Base-by-base conservation (phyloP, 2,113 vertebrate species). In the Chloroceryle aenea region DNA sequence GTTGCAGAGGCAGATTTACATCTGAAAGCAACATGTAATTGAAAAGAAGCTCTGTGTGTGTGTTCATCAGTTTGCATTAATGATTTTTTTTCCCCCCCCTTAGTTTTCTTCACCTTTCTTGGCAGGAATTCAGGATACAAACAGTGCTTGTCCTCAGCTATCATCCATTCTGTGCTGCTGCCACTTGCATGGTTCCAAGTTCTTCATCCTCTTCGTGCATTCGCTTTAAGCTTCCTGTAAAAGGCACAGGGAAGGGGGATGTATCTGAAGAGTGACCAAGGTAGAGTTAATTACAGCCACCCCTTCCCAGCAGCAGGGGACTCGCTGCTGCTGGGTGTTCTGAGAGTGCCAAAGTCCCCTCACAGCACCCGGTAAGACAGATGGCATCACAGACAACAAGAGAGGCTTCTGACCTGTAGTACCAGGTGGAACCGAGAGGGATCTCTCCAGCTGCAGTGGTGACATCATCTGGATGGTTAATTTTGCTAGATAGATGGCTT, bases 391-490 rank as follows among this genome's bases (percentile, higher is more conserved):
- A 15, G 12, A 17, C 56, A 45, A 5, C 2, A 71, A 30, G 62
- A 93, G 72, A 64, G 85, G 62, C 30, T 81, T n/a, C 97, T 97
- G 93, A 99, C 99, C 99, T 98, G 98, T 97, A 95, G 98, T 98
- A 83, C 99, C 99, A 89, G 98, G 98, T 95, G 99, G 99, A 89
- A 99, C 97, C 48, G 98, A 98, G 79, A 99, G 99, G 16, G 99
- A 99, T 90, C 99, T 98, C 97, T 99, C 99, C 98, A 99, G 76
- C 97, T 99, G 99, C 95, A 99, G 97, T 32, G 99, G 99, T 84
- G 99, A 99, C 99, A 99, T 99, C 99, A 99, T 99, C 97, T 99
- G 99, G 97, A 99, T 99, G 97, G 99, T 99, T 96, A 99, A 96
- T 97, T 99, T 99, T 98, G 99, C 99, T 93, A 99, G 97, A 98